Percentiles rank a stretch among this genome's conserved stretches.
phyloP scores from a whole-genome alignment of 2,113 vertebrate genomes.

The Holacanthus passer region DNA sequence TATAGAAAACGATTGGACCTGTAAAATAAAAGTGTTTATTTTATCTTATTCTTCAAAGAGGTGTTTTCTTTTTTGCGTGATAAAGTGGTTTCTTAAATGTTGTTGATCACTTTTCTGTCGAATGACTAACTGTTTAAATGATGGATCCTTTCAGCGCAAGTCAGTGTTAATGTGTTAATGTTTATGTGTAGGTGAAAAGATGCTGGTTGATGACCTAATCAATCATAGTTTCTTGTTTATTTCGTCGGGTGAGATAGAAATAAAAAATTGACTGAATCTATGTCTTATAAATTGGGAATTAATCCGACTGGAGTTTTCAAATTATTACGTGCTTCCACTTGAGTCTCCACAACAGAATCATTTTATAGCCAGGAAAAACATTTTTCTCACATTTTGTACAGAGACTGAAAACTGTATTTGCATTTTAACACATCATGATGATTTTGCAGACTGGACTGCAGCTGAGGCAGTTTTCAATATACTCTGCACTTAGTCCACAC shows the following conservation, averaged over 20 bases:
- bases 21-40: too few relatives aligned
- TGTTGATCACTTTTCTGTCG: too few relatives aligned
- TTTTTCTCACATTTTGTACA: background rate
- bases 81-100: too few relatives aligned
- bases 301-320: background rate
- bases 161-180: background rate
- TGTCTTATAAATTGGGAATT: background rate
- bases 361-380: background rate
- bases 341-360: background rate
- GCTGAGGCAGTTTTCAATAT: background rate
- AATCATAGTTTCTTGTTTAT: background rate
- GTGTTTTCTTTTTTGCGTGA: background rate
- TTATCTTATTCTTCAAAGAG: too few relatives aligned
- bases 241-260: background rate
- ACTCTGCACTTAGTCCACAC: background rate
- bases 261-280: background rate
- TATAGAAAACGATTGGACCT: background rate
- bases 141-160: background rate
- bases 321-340: background rate
- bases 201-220: background rate
- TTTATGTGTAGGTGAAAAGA: background rate
- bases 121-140: background rate
- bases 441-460: constrained; percentile 23
- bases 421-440: constrained; percentile 38
- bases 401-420: constrained; percentile 23